Base-by-base conservation (phyloP, 92 coral and sea anemone species). In the Palythoa heliodiscus region DNA sequence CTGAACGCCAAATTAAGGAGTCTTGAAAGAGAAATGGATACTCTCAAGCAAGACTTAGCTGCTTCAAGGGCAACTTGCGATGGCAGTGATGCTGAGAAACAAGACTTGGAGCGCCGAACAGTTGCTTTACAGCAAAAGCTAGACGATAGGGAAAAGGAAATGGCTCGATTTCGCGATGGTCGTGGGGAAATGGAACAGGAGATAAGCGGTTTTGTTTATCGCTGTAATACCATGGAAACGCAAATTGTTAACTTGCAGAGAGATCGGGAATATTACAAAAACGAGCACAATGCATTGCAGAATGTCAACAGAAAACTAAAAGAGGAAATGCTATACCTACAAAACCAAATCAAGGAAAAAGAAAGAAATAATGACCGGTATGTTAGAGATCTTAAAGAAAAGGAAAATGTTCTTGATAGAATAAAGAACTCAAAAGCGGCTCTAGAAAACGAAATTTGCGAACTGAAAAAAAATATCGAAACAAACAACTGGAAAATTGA, bases 211-310 rank as follows among this genome's bases (percentile, higher is more conserved):
- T 86, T 83, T 50, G 85, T 89, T 3, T 90, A 89, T 77, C 95
- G 95, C 83, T 91, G 92, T 55, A 92, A 93, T 55, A 93, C 98
- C 10, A 96, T 89, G 85, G 99, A 96, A 58, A 86, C 96, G 6
- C 98, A 96, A 82, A 86, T 96, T 52, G 87, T 93, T 40, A 96
- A 93, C 87, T 77, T 83, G 23, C 75, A 90, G 77, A 95, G 93
- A 84, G 99, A 96, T 81, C 89, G 86, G 50, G 99, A 93, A n/a
- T 98, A 96, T 83, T 96, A 76, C 92, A 96, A 94, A 90, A 94
- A 88, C 82, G 99, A 96, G 87, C 92, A 88, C 76, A 90, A 90
- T 15, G 90, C 82, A 40, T 78, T 93, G 55, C 97, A 92, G 23
- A 92, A 87, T 40, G 86, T 87, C 79, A 92, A 92, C 85, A 86